A percentile compares a stretch with the other conserved stretches of the same genome.
Evolutionary conservation across 1,140 invertebrate genomes (phyloP).

Genomic region (Teleogryllus occipitalis): DNA sequence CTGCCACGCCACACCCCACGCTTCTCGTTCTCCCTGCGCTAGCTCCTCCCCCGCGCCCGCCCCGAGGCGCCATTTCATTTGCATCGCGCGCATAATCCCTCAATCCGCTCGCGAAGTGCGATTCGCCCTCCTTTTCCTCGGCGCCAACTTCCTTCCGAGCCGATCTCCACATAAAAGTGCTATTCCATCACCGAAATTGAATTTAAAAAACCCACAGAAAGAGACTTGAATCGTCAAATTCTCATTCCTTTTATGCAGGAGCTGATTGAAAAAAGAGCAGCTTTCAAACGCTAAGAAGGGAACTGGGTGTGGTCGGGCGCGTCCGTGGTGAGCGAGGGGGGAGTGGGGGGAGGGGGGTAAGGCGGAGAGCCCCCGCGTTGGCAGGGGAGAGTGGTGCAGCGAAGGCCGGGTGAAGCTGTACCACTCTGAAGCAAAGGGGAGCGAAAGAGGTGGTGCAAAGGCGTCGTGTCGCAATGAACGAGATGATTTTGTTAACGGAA

Average conservation of each 20-base stretch:
- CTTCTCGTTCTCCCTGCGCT: too few species aligned
- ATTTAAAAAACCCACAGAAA: constrained; percentile 5
- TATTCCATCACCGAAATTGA: not conserved
- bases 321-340: not conserved
- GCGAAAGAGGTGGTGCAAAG: too few species aligned
- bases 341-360: not conserved
- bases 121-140: not conserved
- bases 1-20: too few species aligned
- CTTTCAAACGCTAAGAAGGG: not conserved
- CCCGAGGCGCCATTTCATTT: not conserved
- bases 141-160: not conserved
- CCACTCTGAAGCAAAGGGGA: too few species aligned
- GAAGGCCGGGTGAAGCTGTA: not conserved
- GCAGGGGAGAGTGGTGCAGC: not conserved
- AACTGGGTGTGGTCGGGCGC: not conserved
- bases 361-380: not conserved
- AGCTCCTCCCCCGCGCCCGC: too few species aligned
- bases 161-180: not conserved
- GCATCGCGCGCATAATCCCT: not conserved
- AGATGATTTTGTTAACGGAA: too few species aligned
- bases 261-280: constrained; percentile 4
- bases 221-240: constrained; percentile 4
- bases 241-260: not conserved
- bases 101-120: not conserved
- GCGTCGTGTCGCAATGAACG: too few species aligned